Percentiles rank a stretch among this genome's conserved stretches.
Evolutionary conservation across 2,888 invertebrate species (phyloP).

Genomic region (Platycheirus rosarum): DNA sequence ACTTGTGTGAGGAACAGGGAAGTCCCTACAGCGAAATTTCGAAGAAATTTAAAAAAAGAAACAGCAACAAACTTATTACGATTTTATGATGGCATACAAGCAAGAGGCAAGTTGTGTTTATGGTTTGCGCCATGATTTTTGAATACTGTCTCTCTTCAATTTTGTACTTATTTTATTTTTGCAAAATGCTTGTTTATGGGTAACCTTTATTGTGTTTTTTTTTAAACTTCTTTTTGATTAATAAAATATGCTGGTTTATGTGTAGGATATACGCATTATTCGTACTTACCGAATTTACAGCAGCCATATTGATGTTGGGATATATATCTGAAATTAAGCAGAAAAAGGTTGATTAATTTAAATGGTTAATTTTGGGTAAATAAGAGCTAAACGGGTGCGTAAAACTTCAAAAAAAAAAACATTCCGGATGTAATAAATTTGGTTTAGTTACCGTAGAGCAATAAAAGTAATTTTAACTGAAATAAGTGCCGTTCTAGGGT

Average conservation of each 20-base stretch:
- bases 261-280: constrained; percentile 6
- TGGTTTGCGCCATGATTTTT: constrained; percentile 30
- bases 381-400: no score
- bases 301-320: constrained; percentile 78
- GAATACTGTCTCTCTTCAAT: constrained; percentile 18
- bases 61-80: constrained; percentile 51
- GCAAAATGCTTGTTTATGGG: constrained; percentile 37
- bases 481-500: neutral
- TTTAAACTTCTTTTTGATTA: constrained; percentile 19
- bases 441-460: neutral
- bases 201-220: constrained; percentile 15
- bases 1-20: constrained; percentile 33
- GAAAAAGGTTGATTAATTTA: constrained; percentile 50
- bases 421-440: constrained; percentile 8
- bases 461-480: constrained; percentile 22
- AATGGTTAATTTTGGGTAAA: constrained; percentile 37
- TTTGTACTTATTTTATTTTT: constrained; percentile 61
- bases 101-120: constrained; percentile 31
- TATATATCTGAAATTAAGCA: constrained; percentile 64
- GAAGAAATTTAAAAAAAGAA: constrained; percentile 26
- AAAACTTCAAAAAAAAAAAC: neutral
- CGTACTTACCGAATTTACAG: constrained; percentile 82
- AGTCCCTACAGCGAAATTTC: constrained; percentile 30
- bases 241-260: constrained; percentile 34
- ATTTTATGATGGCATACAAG: constrained; percentile 37